Evolutionary conservation across 2,113 vertebrate genomes (phyloP).

Genomic region (Elanus axillaris): DNA sequence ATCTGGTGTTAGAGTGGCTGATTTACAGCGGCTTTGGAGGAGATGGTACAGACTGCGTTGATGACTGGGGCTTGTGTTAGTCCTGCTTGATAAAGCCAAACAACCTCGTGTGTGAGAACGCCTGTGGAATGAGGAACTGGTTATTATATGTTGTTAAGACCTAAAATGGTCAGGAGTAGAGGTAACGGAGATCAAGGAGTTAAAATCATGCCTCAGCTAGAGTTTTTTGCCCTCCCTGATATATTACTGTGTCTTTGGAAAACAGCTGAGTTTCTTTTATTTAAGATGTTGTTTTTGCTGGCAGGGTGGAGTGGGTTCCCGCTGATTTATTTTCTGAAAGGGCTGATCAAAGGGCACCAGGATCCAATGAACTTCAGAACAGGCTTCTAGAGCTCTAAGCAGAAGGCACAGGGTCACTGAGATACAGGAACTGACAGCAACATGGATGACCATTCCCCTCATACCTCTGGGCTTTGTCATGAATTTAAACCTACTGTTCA

Average conservation of each 20-base stretch:
- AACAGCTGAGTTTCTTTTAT: not conserved
- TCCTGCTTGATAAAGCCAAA: not conserved
- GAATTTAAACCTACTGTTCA: not conserved
- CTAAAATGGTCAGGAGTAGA: not conserved
- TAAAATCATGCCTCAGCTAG: not conserved
- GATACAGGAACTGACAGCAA: not conserved
- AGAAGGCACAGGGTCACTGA: not conserved
- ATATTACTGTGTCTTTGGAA: not conserved
- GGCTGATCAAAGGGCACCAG: not conserved
- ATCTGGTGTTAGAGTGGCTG: too few relatives aligned
- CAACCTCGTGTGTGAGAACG: not conserved
- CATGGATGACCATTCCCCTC: conserved; percentile 13
- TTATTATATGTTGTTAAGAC: not conserved
- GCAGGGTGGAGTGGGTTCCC: conserved; percentile 57
- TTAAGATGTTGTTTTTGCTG: conserved; percentile 18
- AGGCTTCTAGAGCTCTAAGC: conserved; percentile 28
- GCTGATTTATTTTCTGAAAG: conserved; percentile 9
- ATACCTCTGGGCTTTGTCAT: not conserved
- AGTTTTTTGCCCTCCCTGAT: not conserved
- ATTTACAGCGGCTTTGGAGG: not conserved
- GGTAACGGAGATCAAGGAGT: not conserved
- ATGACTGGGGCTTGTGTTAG: not conserved
- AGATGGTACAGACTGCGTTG: not conserved
- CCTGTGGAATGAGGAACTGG: not conserved
- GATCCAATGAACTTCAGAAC: not conserved